Evolutionary conservation across 2,797 vertebrate genomes (phyloP).

Genomic region (Tiaroga cobitis): DNA sequence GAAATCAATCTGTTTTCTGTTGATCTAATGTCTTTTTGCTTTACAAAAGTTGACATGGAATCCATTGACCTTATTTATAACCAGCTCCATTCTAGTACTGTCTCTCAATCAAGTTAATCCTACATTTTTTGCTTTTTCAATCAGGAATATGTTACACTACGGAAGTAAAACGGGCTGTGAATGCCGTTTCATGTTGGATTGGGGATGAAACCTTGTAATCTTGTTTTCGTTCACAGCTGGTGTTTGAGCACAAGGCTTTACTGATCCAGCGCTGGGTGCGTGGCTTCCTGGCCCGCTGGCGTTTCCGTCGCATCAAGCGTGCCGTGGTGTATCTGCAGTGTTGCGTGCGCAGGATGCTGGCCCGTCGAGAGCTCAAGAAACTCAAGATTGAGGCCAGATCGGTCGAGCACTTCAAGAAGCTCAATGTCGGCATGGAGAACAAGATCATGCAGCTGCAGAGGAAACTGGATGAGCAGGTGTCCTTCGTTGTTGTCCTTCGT

Average conservation of each 20-base stretch:
- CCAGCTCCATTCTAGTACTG: neutral
- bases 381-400: constrained; percentile 93
- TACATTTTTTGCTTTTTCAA: neutral
- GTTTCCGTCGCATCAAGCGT: constrained; percentile 73
- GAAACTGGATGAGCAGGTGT: constrained; percentile 92
- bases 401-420: constrained; percentile 92
- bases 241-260: constrained; percentile 85
- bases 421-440: constrained; percentile 94
- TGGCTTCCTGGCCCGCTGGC: constrained; percentile 84
- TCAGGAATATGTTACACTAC: neutral
- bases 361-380: constrained; percentile 88
- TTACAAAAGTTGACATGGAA: neutral
- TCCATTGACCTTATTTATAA: neutral
- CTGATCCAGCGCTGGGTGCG: constrained; percentile 87
- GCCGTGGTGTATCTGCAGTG: constrained; percentile 90
- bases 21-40: neutral
- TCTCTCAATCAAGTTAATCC: neutral
- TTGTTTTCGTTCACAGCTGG: constrained; percentile 75
- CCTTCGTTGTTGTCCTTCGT: neutral
- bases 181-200: neutral
- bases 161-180: neutral
- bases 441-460: constrained; percentile 96
- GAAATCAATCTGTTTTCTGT: neutral
- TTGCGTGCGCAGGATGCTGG: constrained; percentile 89
- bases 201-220: neutral